These are phyloP conservation scores for Pandemis corylana DNA, from an alignment of 2,888 invertebrate genomes.

Conservation along the genomic window DNA sequence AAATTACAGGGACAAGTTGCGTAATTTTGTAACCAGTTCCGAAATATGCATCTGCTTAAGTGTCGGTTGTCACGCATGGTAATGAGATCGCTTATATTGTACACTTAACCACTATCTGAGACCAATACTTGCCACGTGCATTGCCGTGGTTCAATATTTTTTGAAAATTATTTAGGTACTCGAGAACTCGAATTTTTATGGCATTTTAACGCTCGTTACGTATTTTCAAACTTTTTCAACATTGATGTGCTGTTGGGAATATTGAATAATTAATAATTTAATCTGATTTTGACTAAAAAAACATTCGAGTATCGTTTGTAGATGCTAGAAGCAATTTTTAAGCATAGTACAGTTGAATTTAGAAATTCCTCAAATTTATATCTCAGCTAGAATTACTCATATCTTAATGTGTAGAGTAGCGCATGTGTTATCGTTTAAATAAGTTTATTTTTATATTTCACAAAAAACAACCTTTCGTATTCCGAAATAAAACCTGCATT, in stretches of 20 bases:
- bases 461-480: too few species aligned
- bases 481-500: too few species aligned
- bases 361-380: too few species aligned
- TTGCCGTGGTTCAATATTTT: not conserved
- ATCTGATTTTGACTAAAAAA: too few species aligned
- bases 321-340: too few species aligned
- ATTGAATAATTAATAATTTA: too few species aligned
- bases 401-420: too few species aligned
- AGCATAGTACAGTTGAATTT: too few species aligned
- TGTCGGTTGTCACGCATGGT: conserved; percentile 62
- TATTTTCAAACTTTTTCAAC: not conserved
- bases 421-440: too few species aligned
- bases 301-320: too few species aligned
- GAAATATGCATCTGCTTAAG: conserved; percentile 67
- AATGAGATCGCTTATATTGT: conserved; percentile 60
- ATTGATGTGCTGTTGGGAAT: not conserved
- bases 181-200: not conserved
- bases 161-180: not conserved
- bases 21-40: conserved; percentile 47
- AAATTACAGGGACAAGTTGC: not conserved
- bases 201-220: not conserved
- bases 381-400: too few species aligned
- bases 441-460: too few species aligned
- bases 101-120: conserved; percentile 56
- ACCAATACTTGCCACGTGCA: not conserved